These are phyloP conservation scores for Verasper variegatus DNA, from an alignment of 2,113 vertebrate species.

Conservation along the genomic window DNA sequence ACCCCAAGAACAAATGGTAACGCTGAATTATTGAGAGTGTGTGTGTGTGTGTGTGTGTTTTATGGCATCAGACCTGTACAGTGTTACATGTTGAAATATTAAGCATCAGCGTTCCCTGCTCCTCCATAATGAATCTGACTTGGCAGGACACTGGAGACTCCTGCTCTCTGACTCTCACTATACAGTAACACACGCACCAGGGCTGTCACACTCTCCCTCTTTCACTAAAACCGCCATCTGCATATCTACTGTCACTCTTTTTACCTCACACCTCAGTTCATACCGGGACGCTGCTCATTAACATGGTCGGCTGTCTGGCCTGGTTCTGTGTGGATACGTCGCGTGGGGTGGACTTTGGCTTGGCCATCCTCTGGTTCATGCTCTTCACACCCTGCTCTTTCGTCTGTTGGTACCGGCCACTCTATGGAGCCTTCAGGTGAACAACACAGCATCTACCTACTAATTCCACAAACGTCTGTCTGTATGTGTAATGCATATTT, in stretches of 20 bases:
- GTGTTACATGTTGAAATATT: constrained; percentile 49
- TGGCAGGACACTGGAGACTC: constrained; percentile 12
- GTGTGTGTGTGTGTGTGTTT: not conserved
- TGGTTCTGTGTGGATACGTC: constrained; percentile 91
- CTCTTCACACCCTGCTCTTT: constrained; percentile 98
- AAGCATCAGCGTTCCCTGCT: constrained; percentile 12
- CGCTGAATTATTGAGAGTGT: constrained; percentile 49
- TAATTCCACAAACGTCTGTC: too few species aligned
- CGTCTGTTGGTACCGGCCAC: constrained; percentile 98
- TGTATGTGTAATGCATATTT: too few species aligned
- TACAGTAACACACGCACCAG: not conserved
- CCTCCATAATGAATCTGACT: constrained; percentile 6
- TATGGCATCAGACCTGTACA: not conserved
- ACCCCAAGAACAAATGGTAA: constrained; percentile 10
- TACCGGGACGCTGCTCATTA: constrained; percentile 91
- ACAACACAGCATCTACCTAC: not conserved
- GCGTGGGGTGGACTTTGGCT: constrained; percentile 92
- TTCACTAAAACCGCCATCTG: not conserved
- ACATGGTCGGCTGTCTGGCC: constrained; percentile 95
- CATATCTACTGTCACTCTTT: not conserved
- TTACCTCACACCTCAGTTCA: constrained; percentile 84
- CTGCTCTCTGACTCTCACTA: not conserved
- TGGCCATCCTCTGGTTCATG: constrained; percentile 96
- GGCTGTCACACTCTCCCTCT: constrained; percentile 1
- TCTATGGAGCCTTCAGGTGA: constrained; percentile 98